Evolutionary conservation across 2,888 invertebrate species (phyloP).

Genomic region (Polyommatus icarus): DNA sequence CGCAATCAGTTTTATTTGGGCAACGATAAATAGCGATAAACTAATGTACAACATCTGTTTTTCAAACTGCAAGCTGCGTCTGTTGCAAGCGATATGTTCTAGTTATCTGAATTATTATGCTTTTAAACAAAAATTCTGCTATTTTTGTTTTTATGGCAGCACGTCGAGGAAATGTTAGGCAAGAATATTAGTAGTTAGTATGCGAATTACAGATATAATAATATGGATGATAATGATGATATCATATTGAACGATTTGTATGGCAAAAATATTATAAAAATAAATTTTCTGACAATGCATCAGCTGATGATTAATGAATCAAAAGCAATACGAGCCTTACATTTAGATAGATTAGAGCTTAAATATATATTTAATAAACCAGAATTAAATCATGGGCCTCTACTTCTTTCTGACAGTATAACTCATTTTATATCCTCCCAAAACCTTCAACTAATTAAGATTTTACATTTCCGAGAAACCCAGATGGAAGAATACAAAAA

Average conservation of each 20-base stretch:
- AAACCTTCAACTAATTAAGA: slow-evolving; percentile 23
- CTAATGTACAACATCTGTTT: slow-evolving; percentile 55
- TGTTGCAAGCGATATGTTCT: slow-evolving; percentile 37
- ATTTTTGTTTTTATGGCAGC: not conserved
- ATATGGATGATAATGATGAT: too few relatives aligned
- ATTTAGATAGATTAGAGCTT: not conserved
- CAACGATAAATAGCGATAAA: slow-evolving; percentile 44
- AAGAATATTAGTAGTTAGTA: not conserved
- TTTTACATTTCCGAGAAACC: slow-evolving; percentile 22
- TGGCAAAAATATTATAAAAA: not conserved
- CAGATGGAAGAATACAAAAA: slow-evolving; percentile 28
- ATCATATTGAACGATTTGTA: not conserved
- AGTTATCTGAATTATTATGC: not conserved
- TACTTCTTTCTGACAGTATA: too few relatives aligned
- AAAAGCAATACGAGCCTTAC: not conserved
- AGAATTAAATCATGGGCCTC: too few relatives aligned
- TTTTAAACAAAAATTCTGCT: slow-evolving; percentile 2
- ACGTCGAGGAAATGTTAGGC: not conserved
- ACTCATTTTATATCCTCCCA: too few relatives aligned
- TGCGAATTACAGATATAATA: too few relatives aligned
- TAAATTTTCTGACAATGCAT: not conserved
- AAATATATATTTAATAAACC: too few relatives aligned
- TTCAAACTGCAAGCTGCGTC: slow-evolving; percentile 50
- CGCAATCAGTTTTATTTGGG: slow-evolving; percentile 31
- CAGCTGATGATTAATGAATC: too few relatives aligned